phyloP scores from a whole-genome alignment of 2,797 vertebrate species.

The Alauda arvensis region DNA sequence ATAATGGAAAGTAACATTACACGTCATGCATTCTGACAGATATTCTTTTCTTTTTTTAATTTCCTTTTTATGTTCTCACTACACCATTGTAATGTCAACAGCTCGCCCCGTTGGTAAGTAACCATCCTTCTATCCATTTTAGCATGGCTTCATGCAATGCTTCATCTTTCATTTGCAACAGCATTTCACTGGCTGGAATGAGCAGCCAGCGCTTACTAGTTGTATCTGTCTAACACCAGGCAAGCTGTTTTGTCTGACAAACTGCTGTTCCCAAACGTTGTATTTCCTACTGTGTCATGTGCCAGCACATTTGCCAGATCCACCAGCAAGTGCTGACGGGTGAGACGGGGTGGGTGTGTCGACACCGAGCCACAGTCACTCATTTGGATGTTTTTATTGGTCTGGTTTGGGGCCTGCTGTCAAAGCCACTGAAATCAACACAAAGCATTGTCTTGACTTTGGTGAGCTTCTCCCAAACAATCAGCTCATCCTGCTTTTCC shows the following conservation, averaged over 20 bases:
- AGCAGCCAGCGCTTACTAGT: background rate
- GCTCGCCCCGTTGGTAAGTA: slow-evolving; percentile 99
- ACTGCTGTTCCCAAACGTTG: slow-evolving; percentile 23
- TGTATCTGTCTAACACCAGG: slow-evolving; percentile 43
- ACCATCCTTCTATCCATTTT: slow-evolving; percentile 89
- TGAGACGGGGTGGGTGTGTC: background rate
- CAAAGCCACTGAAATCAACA: slow-evolving; percentile 1
- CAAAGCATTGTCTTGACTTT: background rate
- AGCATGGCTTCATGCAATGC: slow-evolving; percentile 81
- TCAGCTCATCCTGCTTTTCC: slow-evolving; percentile 40
- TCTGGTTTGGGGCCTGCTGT: background rate
- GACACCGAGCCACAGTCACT: background rate
- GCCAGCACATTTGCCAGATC: background rate
- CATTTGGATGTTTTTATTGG: background rate
- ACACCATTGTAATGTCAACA: slow-evolving; percentile 97
- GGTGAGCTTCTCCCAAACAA: background rate
- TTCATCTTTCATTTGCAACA: slow-evolving; percentile 71
- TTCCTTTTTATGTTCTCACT: slow-evolving; percentile 87
- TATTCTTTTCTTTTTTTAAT: slow-evolving; percentile 83
- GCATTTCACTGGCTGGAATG: slow-evolving; percentile 54
- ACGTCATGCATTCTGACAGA: slow-evolving; percentile 93
- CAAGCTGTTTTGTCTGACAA: slow-evolving; percentile 5
- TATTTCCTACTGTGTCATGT: slow-evolving; percentile 25
- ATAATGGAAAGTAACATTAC: slow-evolving; percentile 79
- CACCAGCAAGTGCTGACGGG: background rate